Evolutionary conservation across 2,888 invertebrate species (phyloP), one percentile per base, ranked within the genome.

Genomic region (Heliconius ethilla): DNA sequence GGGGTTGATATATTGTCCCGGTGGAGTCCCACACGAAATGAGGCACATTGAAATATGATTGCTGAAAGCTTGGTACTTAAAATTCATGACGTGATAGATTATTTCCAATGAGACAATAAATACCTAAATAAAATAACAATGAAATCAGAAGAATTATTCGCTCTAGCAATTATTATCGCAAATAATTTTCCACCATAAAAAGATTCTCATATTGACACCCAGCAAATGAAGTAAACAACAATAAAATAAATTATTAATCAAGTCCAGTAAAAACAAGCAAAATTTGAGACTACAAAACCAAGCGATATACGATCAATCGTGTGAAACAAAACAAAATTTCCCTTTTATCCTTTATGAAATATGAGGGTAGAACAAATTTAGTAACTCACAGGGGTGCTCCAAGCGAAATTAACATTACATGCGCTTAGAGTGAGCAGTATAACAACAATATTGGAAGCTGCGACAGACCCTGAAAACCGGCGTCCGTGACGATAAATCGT

Each of bases 401-500:
- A 40, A 75, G 75, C 59, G 55, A 67, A 67, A 78, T 78, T 74
- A 79, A 75, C 70, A 77, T 79, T 65, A 79, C 25, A 59, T 74
- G 37, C 66, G 45, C 51, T 75, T 67, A 76, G 72, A 78, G 74
- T 65, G 37, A 75, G 55, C 84, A 82, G 81, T 84, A 83, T 86
- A 86, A 87, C 87, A 89, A 88, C 88, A 90, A 88, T 89, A 89
- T 88, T 87, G 87, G 85, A 81, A 85, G 80, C 86, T 84, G 86
- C 87, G 88, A 89, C 88, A 88, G 86, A 87, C 88, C 86, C 87
- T 86, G 86, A 86, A 89, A 90, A 89, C 89, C 89, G 89, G 83
- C 86, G 85, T 88, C 89, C 90, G 89, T 91, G 91, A 91, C 92
- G 88, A 92, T 93, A 93, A 91, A 93, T 92, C 92, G 92, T 91